A percentile compares a stretch with the other conserved stretches of the same genome.
These are phyloP conservation scores for Nycticorax nycticorax DNA, from an alignment of 2,113 vertebrate genomes.

Conservation along the genomic window DNA sequence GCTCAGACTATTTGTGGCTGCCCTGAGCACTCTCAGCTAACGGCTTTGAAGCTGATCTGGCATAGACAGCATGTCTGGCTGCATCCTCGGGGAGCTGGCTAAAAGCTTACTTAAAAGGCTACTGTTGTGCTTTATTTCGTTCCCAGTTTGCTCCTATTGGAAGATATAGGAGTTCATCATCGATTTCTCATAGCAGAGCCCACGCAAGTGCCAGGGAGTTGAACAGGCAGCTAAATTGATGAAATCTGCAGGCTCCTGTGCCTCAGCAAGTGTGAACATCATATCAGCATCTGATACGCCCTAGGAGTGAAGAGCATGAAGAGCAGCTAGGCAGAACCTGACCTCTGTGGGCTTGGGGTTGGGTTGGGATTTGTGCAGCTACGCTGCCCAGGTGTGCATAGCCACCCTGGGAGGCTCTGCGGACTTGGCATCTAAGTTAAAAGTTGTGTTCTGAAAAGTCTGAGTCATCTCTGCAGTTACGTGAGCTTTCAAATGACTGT, in stretches of 20 bases:
- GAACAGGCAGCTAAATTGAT: neutral
- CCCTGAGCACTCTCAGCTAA: neutral
- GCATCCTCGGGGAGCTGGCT: constrained; percentile 1
- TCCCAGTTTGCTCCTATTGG: neutral
- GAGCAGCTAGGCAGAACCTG: neutral
- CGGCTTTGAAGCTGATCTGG: constrained; percentile 32
- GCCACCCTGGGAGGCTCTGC: neutral
- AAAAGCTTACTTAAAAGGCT: constrained; percentile 17
- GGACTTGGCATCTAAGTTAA: neutral
- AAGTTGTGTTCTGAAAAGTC: neutral
- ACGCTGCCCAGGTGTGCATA: neutral
- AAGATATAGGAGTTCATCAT: neutral
- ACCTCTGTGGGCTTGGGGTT: neutral
- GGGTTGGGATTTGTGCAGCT: neutral
- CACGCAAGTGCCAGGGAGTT: neutral
- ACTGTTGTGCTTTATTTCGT: neutral
- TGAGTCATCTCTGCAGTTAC: neutral
- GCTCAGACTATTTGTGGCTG: constrained; percentile 17
- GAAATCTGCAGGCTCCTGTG: neutral
- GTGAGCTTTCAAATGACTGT: neutral
- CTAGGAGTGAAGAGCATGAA: neutral
- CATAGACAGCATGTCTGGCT: neutral
- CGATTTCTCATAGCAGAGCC: neutral
- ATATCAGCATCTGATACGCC: neutral
- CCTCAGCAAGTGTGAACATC: neutral